Percentiles rank a stretch among this genome's conserved stretches.
Conservation (phyloP, 2,113 vertebrate genomes). For the Neopipo cinnamomea region DNA sequence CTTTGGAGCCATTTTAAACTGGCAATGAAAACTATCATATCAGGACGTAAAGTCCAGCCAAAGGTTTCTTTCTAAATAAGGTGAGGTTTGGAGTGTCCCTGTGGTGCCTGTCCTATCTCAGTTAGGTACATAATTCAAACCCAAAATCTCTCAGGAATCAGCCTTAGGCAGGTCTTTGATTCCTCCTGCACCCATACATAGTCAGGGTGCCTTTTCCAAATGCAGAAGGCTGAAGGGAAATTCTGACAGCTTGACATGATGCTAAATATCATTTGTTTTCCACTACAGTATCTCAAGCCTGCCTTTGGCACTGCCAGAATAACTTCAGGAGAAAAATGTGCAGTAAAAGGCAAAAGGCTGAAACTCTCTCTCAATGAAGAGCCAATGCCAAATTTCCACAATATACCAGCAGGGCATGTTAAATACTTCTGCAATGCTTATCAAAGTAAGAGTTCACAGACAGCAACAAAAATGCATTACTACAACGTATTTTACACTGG, state of each 20-base stretch:
- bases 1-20: not conserved
- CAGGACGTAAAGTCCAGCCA: not conserved
- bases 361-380: not conserved
- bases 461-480: not conserved
- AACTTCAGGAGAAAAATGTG: not conserved
- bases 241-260: not conserved
- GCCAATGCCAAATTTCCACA: not conserved
- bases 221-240: not conserved
- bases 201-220: not conserved
- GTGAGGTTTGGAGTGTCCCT: not conserved
- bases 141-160: not conserved
- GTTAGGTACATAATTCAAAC: not conserved
- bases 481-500: not conserved
- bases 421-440: not conserved
- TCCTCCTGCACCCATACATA: not conserved
- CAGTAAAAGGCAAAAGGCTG: not conserved
- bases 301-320: not conserved
- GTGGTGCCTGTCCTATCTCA: not conserved
- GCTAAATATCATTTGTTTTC: not conserved
- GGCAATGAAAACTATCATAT: not conserved
- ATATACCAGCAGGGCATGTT: not conserved
- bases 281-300: not conserved
- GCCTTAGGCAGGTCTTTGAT: not conserved
- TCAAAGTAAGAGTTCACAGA: not conserved
- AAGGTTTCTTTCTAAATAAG: not conserved